A percentile compares a stretch with the other conserved stretches of the same genome.
Conservation (phyloP, 2,888 invertebrate genomes). For the Trissolcus japonicus region DNA sequence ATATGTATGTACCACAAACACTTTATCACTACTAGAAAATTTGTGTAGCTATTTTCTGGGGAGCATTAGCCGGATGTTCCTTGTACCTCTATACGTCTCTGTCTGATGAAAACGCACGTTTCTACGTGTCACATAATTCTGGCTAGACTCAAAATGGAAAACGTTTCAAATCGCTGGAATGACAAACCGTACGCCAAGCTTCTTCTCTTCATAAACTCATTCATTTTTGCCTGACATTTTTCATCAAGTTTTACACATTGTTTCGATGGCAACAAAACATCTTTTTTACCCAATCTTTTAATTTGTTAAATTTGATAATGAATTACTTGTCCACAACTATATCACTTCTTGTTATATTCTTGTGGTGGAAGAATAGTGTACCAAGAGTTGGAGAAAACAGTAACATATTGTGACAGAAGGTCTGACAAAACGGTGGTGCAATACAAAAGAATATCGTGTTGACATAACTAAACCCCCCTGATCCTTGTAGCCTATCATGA, state of each 20-base stretch:
- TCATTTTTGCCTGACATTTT: constrained; percentile 16
- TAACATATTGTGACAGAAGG: too few relatives aligned
- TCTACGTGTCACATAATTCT: constrained; percentile 57
- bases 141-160: constrained; percentile 51
- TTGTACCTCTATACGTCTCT: constrained; percentile 55
- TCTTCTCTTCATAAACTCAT: constrained; percentile 33
- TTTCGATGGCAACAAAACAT: too few relatives aligned
- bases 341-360: too few relatives aligned
- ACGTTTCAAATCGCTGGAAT: constrained; percentile 49
- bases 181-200: constrained; percentile 28
- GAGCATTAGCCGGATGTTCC: constrained; percentile 58
- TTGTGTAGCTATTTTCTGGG: constrained; percentile 58
- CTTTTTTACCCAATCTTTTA: too few relatives aligned
- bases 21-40: constrained; percentile 59
- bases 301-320: too few relatives aligned
- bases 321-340: too few relatives aligned
- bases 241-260: not conserved
- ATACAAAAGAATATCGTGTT: too few relatives aligned
- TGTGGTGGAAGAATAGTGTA: too few relatives aligned
- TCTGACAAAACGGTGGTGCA: too few relatives aligned
- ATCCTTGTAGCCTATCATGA: too few relatives aligned
- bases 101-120: constrained; percentile 58
- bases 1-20: constrained; percentile 42
- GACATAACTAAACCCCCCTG: too few relatives aligned
- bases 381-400: too few relatives aligned